Base-by-base conservation (phyloP, 2,888 invertebrate genomes). In the Philopedon plagiatum region DNA sequence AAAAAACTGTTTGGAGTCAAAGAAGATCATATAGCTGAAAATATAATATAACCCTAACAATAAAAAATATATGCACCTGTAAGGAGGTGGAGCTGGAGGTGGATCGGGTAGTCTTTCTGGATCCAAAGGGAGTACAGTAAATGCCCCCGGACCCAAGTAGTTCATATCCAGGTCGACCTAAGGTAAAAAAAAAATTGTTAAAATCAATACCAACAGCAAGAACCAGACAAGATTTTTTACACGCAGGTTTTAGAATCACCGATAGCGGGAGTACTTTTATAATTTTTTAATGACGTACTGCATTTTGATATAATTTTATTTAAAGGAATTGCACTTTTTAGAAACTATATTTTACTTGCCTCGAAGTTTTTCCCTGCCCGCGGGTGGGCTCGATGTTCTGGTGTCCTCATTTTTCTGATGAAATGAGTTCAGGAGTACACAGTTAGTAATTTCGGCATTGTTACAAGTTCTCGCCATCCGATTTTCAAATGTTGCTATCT, bases 111-210 rank as follows among this genome's bases (percentile, higher is more conserved):
- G 79, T 13, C 65, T 61, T 7, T 73, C 69, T 13, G 41, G 79
- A n/a, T 85, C 83, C 29, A 83, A 81, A 9, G 84, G 83, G 39
- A 86, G 71, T 0, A 86, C 80, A 1, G 85, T 86, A 75, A 86
- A 86, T 11, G 85, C 84, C 44, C 85, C 85, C 3, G 85, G 86
- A 13, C 84, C 79, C 54, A 85, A 74, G 71, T 84, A 85, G 64
- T 81, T 79, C 68, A 84, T 78, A 41, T 81, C 80, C 62, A 83
- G 76, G 68, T 85, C 85, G 51, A 81, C 81, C 74, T 85, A 83
- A 63, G 80, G 82, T 18, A 80, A 4, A 23, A 21, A 61, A 61
- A 15, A 46, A 51, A 21, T n/a, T n/a, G n/a, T n/a, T n/a, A n/a
- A n/a, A n/a, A n/a, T n/a, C n/a, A n/a, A n/a, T n/a, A n/a, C n/a